Percentiles rank a stretch among this genome's conserved stretches.
These are phyloP conservation scores for Orientallactaga sibirica DNA, from an alignment of 2,797 vertebrate species.

Conservation along the genomic window DNA sequence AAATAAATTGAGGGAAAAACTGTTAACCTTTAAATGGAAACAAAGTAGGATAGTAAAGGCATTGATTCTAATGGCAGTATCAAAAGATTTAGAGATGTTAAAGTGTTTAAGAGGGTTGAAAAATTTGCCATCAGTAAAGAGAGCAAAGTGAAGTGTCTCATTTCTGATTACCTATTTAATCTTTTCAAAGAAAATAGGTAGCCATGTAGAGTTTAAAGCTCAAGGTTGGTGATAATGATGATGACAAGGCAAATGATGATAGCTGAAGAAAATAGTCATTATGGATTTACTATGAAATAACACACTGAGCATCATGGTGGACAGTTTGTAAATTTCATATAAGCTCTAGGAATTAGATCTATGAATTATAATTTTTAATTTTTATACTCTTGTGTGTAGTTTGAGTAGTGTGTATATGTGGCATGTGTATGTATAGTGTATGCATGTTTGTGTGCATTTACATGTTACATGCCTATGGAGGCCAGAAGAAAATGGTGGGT, in stretches of 20 bases:
- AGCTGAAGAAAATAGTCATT: not conserved
- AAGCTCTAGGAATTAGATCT: not conserved
- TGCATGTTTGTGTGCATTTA: too few relatives aligned
- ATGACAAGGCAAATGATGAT: not conserved
- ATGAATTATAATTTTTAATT: not conserved
- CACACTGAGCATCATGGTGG: not conserved
- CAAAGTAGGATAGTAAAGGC: not conserved
- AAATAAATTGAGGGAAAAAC: not conserved
- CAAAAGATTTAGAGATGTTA: not conserved
- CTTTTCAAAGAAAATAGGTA: not conserved
- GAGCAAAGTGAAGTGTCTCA: not conserved
- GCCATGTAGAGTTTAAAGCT: not conserved
- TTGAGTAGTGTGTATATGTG: too few relatives aligned
- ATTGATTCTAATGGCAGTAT: not conserved
- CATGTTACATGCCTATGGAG: too few relatives aligned
- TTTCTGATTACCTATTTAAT: not conserved
- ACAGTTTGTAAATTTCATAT: not conserved
- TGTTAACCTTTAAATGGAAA: not conserved
- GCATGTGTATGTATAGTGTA: too few relatives aligned
- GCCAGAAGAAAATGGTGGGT: too few relatives aligned
- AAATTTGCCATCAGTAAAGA: not conserved
- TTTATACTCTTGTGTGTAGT: not conserved
- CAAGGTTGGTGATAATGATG: not conserved
- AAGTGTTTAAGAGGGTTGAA: not conserved
- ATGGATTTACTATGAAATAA: not conserved